Percentiles rank a stretch among this genome's conserved stretches.
Evolutionary conservation across 2,888 invertebrate species (phyloP).

Genomic region (Agrilus cyanescens): DNA sequence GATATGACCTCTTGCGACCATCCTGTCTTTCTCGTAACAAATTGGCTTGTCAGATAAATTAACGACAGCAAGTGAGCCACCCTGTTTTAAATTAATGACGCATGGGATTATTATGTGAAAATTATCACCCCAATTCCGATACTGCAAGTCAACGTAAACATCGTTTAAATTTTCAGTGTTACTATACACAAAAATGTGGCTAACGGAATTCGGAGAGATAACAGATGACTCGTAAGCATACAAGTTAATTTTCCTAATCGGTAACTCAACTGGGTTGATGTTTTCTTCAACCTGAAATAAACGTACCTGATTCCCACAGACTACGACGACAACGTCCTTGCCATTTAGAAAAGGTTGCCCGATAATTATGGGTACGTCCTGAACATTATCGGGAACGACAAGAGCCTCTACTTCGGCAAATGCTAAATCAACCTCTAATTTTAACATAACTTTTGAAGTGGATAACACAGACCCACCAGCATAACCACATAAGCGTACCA

Average conservation of each 20-base stretch:
- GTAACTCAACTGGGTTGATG: neutral
- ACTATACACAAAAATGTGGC: constrained; percentile 2
- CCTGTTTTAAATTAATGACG: too few species aligned
- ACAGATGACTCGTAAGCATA: constrained; percentile 3
- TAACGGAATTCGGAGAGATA: constrained; percentile 2
- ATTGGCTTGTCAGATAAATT: too few species aligned
- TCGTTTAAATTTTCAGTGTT: constrained; percentile 1
- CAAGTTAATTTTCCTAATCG: constrained; percentile 1
- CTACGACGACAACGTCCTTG: constrained; percentile 1
- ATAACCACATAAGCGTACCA: too few species aligned
- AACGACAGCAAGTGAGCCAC: too few species aligned
- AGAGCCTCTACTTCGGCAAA: constrained; percentile 5
- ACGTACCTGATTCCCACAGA: neutral
- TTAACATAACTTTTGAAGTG: neutral
- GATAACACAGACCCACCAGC: too few species aligned
- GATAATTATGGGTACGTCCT: constrained; percentile 8
- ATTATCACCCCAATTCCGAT: too few species aligned
- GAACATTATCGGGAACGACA: constrained; percentile 3
- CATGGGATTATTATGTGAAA: too few species aligned
- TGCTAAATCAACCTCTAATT: constrained; percentile 6
- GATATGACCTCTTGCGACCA: too few species aligned
- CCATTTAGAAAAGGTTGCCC: constrained; percentile 8
- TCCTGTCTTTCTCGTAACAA: too few species aligned
- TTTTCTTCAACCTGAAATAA: neutral
- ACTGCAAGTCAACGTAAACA: neutral